Evolutionary conservation across 1,140 invertebrate species (phyloP).

Genomic region (Scaptomyza montana): DNA sequence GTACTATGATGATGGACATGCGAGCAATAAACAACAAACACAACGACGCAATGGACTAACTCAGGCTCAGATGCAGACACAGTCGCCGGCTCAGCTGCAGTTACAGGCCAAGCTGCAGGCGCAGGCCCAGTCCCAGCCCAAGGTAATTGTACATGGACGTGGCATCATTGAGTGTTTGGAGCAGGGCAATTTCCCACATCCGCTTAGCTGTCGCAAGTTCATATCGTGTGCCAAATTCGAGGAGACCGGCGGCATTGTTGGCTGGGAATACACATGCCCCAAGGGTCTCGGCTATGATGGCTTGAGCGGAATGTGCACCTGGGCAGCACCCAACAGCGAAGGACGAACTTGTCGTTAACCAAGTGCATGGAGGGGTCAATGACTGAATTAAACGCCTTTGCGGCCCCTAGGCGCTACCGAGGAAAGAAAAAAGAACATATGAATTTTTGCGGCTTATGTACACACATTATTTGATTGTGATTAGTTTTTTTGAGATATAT

Average conservation of each 20-base stretch:
- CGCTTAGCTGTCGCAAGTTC: conserved; percentile 93
- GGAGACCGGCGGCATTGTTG: conserved; percentile 89
- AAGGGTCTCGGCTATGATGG: conserved; percentile 93
- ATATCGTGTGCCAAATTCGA: conserved; percentile 92
- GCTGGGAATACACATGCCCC: conserved; percentile 94
- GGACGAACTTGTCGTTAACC: conserved; percentile 86
- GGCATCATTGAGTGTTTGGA: conserved; percentile 92
- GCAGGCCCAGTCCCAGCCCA: conserved; percentile 36
- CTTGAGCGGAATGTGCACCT: conserved; percentile 94
- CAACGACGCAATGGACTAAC: conserved; percentile 24
- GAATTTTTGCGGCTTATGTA: conserved; percentile 6
- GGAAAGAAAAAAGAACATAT: conserved; percentile 4
- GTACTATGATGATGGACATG: conserved; percentile 10
- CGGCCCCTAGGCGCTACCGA: conserved; percentile 5
- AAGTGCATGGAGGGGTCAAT: conserved; percentile 14
- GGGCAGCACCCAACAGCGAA: conserved; percentile 88
- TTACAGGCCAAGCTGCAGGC: too few relatives aligned
- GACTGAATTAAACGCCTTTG: conserved; percentile 48
- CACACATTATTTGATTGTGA: conserved; percentile 22
- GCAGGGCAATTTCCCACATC: conserved; percentile 94
- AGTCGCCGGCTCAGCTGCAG: neutral
- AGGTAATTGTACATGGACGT: conserved; percentile 81
- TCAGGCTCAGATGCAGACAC: conserved; percentile 7
- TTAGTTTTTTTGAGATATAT: conserved; percentile 19
- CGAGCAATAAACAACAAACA: neutral